phyloP scores from a whole-genome alignment of 2,888 invertebrate genomes.

The Scrobipalpa costella region DNA sequence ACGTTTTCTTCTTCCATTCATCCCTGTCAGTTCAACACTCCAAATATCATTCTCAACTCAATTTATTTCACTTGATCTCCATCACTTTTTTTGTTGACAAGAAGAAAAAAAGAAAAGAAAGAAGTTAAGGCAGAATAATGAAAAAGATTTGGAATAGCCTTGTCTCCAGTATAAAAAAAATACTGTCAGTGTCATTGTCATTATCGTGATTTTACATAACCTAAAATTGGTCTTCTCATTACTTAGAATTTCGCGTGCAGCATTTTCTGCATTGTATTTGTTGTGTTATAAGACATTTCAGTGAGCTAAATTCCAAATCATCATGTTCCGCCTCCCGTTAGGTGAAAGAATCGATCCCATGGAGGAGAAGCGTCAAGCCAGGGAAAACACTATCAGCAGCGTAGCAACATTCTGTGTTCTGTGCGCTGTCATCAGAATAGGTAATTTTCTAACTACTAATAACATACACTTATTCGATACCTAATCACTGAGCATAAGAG shows the following conservation, averaged over 20 bases:
- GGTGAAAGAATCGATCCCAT: constrained; percentile 73
- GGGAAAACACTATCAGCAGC: constrained; percentile 74
- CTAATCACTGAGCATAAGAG: no score
- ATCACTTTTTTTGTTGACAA: no score
- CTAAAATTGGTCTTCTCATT: constrained; percentile 2
- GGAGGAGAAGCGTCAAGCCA: constrained; percentile 74
- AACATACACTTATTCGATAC: neutral
- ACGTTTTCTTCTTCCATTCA: no score
- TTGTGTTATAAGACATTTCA: neutral
- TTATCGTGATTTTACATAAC: constrained; percentile 12
- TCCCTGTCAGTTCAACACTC: no score
- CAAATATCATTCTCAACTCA: no score
- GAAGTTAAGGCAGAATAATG: neutral
- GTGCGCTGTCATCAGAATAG: constrained; percentile 70
- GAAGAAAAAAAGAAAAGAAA: neutral
- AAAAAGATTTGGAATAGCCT: neutral
- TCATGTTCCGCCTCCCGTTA: constrained; percentile 74
- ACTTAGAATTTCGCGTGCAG: neutral
- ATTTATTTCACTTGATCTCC: no score
- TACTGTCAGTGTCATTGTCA: neutral
- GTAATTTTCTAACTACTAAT: constrained; percentile 52
- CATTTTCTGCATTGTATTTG: neutral
- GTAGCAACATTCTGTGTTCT: constrained; percentile 71
- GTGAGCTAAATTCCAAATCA: neutral
- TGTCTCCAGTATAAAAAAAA: neutral